phyloP scores from a whole-genome alignment of 1,140 invertebrate species.

The Stenopsyche tienmushanensis region DNA sequence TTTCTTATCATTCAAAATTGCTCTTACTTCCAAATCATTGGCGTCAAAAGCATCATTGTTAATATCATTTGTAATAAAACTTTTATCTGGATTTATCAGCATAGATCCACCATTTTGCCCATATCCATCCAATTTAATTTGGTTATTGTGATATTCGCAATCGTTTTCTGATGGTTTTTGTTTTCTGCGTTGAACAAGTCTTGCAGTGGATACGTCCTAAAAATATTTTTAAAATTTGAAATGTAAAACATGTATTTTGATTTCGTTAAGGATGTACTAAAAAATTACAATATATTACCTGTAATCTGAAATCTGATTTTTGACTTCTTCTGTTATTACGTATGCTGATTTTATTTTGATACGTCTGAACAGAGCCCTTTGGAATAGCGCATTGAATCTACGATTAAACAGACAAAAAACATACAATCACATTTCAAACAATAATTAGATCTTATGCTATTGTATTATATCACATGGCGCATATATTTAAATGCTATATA shows the following conservation, averaged over 20 bases:
- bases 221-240: neutral
- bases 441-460: too few species aligned
- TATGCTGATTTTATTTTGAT: too few species aligned
- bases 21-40: slow-evolving; percentile 32
- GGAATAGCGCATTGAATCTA: too few species aligned
- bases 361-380: too few species aligned
- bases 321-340: too few species aligned
- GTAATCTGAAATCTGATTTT: neutral
- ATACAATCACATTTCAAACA: too few species aligned
- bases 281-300: neutral
- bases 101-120: neutral
- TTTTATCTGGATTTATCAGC: neutral
- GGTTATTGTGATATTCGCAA: neutral
- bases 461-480: too few species aligned
- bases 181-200: slow-evolving; percentile 11
- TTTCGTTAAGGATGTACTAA: neutral
- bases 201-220: slow-evolving; percentile 6
- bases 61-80: neutral
- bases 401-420: too few species aligned
- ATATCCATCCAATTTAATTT: slow-evolving; percentile 1
- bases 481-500: too few species aligned
- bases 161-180: neutral
- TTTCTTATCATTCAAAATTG: too few species aligned
- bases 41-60: slow-evolving; percentile 10
- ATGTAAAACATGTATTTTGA: slow-evolving; percentile 3